Evolutionary conservation across 2,888 invertebrate genomes (phyloP), one percentile per base, ranked within the genome.

Genomic region (Alsophila aescularia): DNA sequence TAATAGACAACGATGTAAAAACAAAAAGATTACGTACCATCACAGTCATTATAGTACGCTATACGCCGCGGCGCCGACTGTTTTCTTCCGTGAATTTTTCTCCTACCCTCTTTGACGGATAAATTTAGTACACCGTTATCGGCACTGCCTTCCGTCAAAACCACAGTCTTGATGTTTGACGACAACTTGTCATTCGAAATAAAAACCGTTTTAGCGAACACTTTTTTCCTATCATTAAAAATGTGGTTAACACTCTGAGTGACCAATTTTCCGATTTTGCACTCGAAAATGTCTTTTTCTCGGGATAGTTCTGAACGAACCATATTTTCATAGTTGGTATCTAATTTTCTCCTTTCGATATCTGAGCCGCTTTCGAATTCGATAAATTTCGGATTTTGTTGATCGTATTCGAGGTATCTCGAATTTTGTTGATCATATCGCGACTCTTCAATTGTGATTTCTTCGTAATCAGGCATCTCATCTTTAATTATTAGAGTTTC

Each of bases 171-270:
- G 2, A 79, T 70, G 54, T 71, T 64, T 36, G 75, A 75, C 18
- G 65, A 68, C 62, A 70, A 57, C 14, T 69, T 73, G 6, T 79
- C 81, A 16, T 79, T 79, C 0, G 77, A 68, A 13, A 89, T 75
- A 54, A 90, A 90, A 31, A 91, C 85, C 0, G 90, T 90, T 69
- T 88, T 90, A 0, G 90, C 90, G 13, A 78, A 81, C 0, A 90
- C 77, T 34, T 80, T 83, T 47, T 82, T 87, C 49, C 81, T 81
- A n/a, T 85, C 69, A 56, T 83, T 88, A 49, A 77, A 90, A 10
- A 90, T 83, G 24, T 90, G 90, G 34, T 88, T 89, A 0, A 90
- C 90, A 35, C 87, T 88, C 32, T 89, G 82, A 32, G 89, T 86
- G 0, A 91, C 90, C 0, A 91, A 56, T 39, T 87, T 90, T 9